Evolutionary conservation across 2,888 invertebrate species (phyloP), one percentile per base, ranked within the genome.

Genomic region (Gasteruption jaculator): DNA sequence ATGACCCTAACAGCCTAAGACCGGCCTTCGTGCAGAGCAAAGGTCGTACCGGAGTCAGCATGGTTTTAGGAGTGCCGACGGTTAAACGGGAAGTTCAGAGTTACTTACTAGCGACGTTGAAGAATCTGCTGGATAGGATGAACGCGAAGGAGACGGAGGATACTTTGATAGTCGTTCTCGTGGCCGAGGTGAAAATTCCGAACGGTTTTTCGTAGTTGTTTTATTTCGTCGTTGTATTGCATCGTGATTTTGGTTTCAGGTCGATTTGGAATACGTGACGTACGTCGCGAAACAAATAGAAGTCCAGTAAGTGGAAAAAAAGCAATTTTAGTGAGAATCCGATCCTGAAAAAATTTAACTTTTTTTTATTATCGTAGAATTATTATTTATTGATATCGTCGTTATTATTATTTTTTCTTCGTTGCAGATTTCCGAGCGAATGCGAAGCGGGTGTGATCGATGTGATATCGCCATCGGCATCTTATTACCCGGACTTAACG

Each of bases 11-110:
- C 48, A 88, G 88, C 57, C 72, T 92, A 40, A 77, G 82, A 41
- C 89, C 93, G 2, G 85, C 86, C 7, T 86, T 84, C 67, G 76
- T 86, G 54, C 76, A 90, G 68, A 85, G 85, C 21, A 82, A 82
- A 48, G 84, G 83, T 2, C 76, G 87, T 41, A 76, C 76, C 6
- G 85, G 86, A 51, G 87, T 86, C 0, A 86, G 89, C 34, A 78
- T 92, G 46, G 89, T 93, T 1, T 74, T 94, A 33, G 95, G 91
- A 0, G 78, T 95, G 46, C 94, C 94, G 0, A 94, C 94, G 0
- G 92, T 95, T 5, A 85, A 83, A 56, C 75, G 95, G 27, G 89
- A 91, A 50, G 87, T 89, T 54, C 90, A 92, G 61, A 86, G 80
- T 53, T 95, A 95, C 71, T 74, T 95, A 25, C 75, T 90, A 70